phyloP scores from a whole-genome alignment of 53 echinoderm and acorn worm genomes.

The Mesocentrotus franciscanus region DNA sequence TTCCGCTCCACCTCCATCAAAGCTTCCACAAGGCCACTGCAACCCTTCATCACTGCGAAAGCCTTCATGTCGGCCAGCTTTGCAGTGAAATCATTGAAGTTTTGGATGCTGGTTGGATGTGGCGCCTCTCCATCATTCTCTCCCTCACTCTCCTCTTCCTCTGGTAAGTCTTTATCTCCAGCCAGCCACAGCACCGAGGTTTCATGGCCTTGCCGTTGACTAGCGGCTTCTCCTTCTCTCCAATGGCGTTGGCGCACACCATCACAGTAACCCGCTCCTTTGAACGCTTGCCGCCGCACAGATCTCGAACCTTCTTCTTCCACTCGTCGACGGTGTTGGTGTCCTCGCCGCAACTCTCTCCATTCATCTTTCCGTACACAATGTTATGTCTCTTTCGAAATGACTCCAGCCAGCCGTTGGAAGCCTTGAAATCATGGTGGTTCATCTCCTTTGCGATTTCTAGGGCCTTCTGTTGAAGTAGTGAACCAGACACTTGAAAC shows the following conservation, averaged over 20 bases:
- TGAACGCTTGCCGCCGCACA: conserved; percentile 60
- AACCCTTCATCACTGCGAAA: background rate
- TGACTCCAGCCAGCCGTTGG: conserved; percentile 73
- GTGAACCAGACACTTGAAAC: background rate
- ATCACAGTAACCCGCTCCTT: conserved; percentile 71
- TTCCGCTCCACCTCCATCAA: background rate
- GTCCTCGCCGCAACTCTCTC: conserved; percentile 62
- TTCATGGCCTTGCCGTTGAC: background rate
- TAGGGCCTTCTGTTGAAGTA: too few relatives aligned
- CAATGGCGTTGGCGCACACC: conserved; percentile 61
- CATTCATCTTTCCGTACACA: conserved; percentile 35
- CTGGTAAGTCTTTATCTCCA: background rate
- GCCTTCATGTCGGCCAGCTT: conserved; percentile 19
- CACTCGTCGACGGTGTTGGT: conserved; percentile 48
- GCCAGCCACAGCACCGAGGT: background rate
- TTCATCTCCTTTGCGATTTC: background rate
- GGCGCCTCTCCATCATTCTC: background rate
- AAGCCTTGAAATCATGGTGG: background rate
- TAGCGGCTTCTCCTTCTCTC: conserved; percentile 30
- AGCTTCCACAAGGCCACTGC: background rate
- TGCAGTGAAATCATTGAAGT: background rate
- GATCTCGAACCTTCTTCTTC: conserved; percentile 63
- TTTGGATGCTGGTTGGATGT: background rate
- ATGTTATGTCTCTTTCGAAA: conserved; percentile 64
- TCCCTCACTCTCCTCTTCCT: background rate